Evolutionary conservation across 2,113 vertebrate species (phyloP), one percentile per base, ranked within the genome.

Genomic region (Caloenas nicobarica): DNA sequence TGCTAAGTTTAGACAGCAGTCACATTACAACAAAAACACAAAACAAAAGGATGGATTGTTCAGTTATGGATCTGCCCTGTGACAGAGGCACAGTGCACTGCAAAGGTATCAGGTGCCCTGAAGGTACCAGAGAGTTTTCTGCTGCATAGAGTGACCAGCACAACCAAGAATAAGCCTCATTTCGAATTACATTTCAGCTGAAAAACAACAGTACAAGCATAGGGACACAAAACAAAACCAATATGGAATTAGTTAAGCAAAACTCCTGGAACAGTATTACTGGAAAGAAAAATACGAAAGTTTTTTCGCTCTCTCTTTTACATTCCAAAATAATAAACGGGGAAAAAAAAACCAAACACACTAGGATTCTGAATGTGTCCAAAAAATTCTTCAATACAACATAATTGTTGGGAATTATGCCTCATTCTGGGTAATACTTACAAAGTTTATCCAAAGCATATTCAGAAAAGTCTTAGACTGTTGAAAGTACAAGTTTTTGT

Each of bases 1-100:
- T 97, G 90, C 83, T 97, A 94, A 79, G 73, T 94, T 97, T 97
- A 92, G 78, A 93, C 60, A 91, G 57, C 56, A 95, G 82, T 68
- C 87, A 83, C 81, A 76, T 92, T 90, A 86, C 70, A 91, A 74
- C 56, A 81, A 79, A 85, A 96, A 76, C 92, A 65, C 38, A 96
- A 96, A 96, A 76, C 62, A 91, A 94, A 91, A 93, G 2, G 3
- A 91, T 8, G 31, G 70, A 81, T 69, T 57, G 29, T 31, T 93
- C 90, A 62, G 3, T 66, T 91, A 81, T 16, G 33, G 33, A 86
- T 95, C 54, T 9, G 11, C 5, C 57, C 42, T 77, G 33, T 11
- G 8, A 86, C 0, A 88, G 31, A 91, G 50, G 48, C 46, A 70
- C 9, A 36, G 64, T 38, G 26, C 10, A 51, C 40, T 62, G 60